Conservation (phyloP, 2,113 vertebrate species). For the Lampris megalopsis region DNA sequence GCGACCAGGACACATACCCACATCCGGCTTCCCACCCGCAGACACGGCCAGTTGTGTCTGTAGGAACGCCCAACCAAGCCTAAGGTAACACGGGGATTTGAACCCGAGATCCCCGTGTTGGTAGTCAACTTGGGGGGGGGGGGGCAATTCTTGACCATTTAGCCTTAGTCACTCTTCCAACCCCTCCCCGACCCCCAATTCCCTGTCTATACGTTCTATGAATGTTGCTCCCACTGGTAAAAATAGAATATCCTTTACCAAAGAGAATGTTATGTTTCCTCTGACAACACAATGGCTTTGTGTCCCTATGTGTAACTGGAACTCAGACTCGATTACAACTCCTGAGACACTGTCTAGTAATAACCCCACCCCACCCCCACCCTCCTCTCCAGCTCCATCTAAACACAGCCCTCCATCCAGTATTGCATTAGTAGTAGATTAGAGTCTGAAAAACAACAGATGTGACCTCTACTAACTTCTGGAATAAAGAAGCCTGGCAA, state of each 20-base stretch:
- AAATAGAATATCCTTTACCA: slow-evolving; percentile 72
- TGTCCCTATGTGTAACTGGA: slow-evolving; percentile 55
- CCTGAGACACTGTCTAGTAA: slow-evolving; percentile 73
- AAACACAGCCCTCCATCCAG: slow-evolving; percentile 64
- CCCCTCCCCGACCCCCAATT: slow-evolving; percentile 12
- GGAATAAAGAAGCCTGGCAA: slow-evolving; percentile 53
- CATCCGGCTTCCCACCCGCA: no score
- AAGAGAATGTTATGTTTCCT: slow-evolving; percentile 70
- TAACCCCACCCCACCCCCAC: slow-evolving; percentile 39
- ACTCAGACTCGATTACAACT: slow-evolving; percentile 80
- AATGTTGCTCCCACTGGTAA: slow-evolving; percentile 52
- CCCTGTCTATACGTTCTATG: slow-evolving; percentile 37
- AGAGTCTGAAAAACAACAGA: slow-evolving; percentile 70
- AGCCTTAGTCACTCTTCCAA: slow-evolving; percentile 25
- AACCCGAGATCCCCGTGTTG: no score
- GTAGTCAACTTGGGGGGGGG: neutral
- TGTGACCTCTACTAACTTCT: slow-evolving; percentile 71
- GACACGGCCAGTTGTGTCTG: no score
- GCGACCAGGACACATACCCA: no score
- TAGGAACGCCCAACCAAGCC: no score
- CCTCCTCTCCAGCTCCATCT: slow-evolving; percentile 62
- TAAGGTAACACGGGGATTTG: no score
- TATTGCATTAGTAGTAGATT: slow-evolving; percentile 79
- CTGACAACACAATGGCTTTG: slow-evolving; percentile 66
- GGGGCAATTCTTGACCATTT: slow-evolving; percentile 36